phyloP scores from a whole-genome alignment of 1,140 invertebrate genomes.

The Sitobion miscanthi region DNA sequence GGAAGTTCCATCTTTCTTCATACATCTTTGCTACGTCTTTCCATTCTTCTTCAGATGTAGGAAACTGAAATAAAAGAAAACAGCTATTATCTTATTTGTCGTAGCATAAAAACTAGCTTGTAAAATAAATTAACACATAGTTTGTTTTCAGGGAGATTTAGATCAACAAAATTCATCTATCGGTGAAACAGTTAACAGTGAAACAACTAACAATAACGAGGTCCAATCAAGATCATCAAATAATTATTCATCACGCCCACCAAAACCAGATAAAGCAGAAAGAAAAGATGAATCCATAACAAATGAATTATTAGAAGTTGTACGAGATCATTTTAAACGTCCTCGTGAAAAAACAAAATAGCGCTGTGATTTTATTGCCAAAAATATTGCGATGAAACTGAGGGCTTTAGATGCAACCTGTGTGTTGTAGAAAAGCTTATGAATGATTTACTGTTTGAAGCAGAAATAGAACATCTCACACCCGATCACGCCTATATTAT shows the following conservation, averaged over 20 bases:
- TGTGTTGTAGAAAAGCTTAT: conserved; percentile 29
- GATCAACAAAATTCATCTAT: too few species aligned
- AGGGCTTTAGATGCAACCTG: conserved; percentile 6
- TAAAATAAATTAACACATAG: conserved; percentile 28
- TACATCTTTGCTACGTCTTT: conserved; percentile 57
- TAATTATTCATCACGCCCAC: conserved; percentile 18
- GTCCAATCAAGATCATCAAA: conserved; percentile 30
- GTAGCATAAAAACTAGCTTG: conserved; percentile 38
- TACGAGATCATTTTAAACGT: conserved; percentile 40
- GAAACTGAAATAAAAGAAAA: not conserved
- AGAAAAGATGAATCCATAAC: conserved; percentile 36
- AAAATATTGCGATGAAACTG: conserved; percentile 42
- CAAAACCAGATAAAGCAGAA: conserved; percentile 22
- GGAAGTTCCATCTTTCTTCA: conserved; percentile 59
- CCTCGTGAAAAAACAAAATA: not conserved
- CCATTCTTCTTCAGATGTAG: too few species aligned
- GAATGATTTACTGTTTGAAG: conserved; percentile 34
- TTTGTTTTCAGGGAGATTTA: conserved; percentile 29
- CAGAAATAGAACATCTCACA: conserved; percentile 47
- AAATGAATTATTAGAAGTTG: conserved; percentile 15
- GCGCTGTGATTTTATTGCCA: conserved; percentile 25
- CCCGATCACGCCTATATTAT: conserved; percentile 48
- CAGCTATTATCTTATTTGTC: conserved; percentile 36
- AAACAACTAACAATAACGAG: conserved; percentile 41
- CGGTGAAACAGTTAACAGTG: not conserved